Evolutionary conservation across 2,113 vertebrate genomes (phyloP), one percentile per base, ranked within the genome.

Genomic region (Pantherophis guttatus): DNA sequence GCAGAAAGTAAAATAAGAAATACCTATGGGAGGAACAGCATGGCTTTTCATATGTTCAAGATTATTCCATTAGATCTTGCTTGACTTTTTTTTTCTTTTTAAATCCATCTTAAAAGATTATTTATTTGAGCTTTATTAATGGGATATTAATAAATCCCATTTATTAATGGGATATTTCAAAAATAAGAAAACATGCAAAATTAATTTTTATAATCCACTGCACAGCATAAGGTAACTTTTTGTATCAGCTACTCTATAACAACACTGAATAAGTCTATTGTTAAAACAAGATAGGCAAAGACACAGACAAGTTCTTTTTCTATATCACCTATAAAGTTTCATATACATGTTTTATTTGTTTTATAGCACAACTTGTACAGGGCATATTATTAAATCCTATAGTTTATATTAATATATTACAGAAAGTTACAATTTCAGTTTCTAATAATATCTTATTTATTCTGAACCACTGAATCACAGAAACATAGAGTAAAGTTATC

Each of bases 391-490:
- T 96, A 97, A 97, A 94, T 88, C 90, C 21, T 52, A 48, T 95
- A 97, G 97, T 96, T 95, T 97, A 62, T 95, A 94, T 91, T 87
- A 88, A 33, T 57, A 93, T 70, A 95, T 95, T 92, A 57, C 9
- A 81, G 90, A 97, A 95, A 97, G 96, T 96, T 95, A 95, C 91
- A 95, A 93, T 95, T 96, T 97, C 95, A 93, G 21, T 96, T 97
- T 96, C 90, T 94, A 96, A 96, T 91, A 96, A 95, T 91, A 97
- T 94, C 93, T 97, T 86, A 93, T 96, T 96, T 96, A 96, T 2
- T 95, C 91, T 96, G 96, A 97, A 96, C 90, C 86, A 33, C 0
- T 33, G 70, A 75, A 75, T 75, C 15, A 75, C n/a, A 75, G 70
- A 33, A 75, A 33, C n/a, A 33, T 75, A 75, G 62, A 33, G 13